phyloP scores from a whole-genome alignment of 2,888 invertebrate genomes.

The Rhorus exstirpatorius region DNA sequence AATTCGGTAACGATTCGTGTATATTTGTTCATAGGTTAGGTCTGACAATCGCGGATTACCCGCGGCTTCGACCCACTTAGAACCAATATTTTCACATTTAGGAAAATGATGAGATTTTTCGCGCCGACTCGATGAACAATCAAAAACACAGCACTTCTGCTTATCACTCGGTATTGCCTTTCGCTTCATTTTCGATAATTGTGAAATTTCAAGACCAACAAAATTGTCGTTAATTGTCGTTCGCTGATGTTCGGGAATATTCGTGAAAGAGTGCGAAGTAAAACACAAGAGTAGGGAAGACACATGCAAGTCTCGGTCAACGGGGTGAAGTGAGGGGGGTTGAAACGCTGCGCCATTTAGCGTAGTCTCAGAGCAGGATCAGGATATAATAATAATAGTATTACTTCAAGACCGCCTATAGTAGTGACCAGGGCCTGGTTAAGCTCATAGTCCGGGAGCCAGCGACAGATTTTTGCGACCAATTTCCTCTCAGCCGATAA shows the following conservation, averaged over 20 bases:
- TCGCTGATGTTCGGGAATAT: too few species aligned
- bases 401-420: too few species aligned
- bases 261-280: too few species aligned
- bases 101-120: slow-evolving; percentile 1
- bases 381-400: too few species aligned
- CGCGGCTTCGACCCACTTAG: not conserved
- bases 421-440: too few species aligned
- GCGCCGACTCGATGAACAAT: not conserved
- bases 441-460: too few species aligned
- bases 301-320: not conserved
- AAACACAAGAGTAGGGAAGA: not conserved
- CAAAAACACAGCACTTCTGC: not conserved
- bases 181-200: not conserved
- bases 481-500: too few species aligned
- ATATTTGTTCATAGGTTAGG: slow-evolving; percentile 1
- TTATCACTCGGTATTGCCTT: too few species aligned
- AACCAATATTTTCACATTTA: not conserved
- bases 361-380: not conserved
- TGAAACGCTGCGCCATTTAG: slow-evolving; percentile 2
- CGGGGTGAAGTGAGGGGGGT: not conserved
- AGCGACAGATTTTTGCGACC: too few species aligned
- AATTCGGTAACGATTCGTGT: not conserved
- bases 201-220: not conserved
- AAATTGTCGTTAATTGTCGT: too few species aligned
- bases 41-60: not conserved